Percentiles rank a stretch among this genome's conserved stretches.
phyloP scores from a whole-genome alignment of 2,797 vertebrate genomes.

The Peromyscus melanophrys region DNA sequence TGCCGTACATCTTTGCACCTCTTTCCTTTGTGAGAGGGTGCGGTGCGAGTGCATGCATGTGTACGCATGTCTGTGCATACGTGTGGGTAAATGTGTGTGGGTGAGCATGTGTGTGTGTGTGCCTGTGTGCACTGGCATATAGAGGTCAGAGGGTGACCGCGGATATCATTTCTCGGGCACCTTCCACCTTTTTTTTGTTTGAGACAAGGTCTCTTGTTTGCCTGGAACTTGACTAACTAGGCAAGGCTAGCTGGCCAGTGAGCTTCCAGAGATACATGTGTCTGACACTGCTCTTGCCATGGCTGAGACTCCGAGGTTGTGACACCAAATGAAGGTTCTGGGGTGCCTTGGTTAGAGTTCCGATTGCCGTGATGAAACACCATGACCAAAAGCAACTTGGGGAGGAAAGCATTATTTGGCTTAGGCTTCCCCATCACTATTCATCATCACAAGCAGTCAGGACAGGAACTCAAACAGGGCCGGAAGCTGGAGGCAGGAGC shows the following conservation, averaged over 20 bases:
- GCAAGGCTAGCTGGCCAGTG: neutral
- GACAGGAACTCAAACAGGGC: neutral
- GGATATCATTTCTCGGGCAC: neutral
- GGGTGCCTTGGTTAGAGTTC: neutral
- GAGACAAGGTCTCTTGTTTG: neutral
- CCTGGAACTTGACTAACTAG: neutral
- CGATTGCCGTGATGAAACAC: neutral
- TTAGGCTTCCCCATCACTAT: neutral
- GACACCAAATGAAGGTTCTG: neutral
- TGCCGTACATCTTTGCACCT: neutral
- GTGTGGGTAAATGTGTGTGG: no score
- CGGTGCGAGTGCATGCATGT: no score
- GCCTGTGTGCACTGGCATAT: neutral
- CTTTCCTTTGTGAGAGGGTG: neutral
- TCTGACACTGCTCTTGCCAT: neutral
- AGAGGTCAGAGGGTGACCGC: neutral
- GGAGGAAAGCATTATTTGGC: neutral
- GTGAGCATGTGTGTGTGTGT: neutral
- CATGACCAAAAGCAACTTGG: neutral
- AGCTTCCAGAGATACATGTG: neutral
- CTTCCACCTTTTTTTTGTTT: neutral
- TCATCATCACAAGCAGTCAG: neutral
- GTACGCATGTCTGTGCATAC: neutral
- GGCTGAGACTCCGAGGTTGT: neutral
- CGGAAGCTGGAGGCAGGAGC: neutral